Conservation (phyloP, 2,888 invertebrate genomes). For the Syrista parreyssii region DNA sequence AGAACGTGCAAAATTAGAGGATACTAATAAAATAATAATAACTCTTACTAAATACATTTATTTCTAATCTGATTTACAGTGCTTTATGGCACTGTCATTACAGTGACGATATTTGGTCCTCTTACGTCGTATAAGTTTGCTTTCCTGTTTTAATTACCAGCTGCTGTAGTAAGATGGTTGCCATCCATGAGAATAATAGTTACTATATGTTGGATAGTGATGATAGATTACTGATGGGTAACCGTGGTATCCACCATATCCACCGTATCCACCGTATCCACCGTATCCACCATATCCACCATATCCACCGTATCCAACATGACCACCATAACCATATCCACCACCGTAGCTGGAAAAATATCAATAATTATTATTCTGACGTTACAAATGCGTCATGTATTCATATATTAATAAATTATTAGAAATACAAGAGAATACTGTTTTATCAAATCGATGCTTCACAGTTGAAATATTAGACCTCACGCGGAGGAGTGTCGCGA, state of each 20-base stretch:
- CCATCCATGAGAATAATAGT: constrained; percentile 17
- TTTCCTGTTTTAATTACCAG: not conserved
- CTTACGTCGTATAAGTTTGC: not conserved
- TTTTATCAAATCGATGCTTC: not conserved
- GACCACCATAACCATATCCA: constrained; percentile 63
- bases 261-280: constrained; percentile 19
- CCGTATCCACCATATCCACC: constrained; percentile 40
- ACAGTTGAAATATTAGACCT: not conserved
- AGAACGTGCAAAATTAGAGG: not conserved
- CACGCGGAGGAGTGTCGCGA: not conserved
- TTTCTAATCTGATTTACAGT: not conserved
- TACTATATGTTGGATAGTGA: constrained; percentile 5
- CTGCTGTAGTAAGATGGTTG: constrained; percentile 14
- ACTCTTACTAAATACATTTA: not conserved
- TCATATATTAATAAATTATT: not conserved
- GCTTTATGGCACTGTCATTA: not conserved
- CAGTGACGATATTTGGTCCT: not conserved
- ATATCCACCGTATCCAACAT: constrained; percentile 53
- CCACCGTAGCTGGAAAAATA: constrained; percentile 31
- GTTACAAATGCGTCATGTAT: not conserved
- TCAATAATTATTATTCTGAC: not conserved
- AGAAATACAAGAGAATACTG: not conserved
- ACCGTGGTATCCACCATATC: constrained; percentile 24
- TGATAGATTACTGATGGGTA: not conserved
- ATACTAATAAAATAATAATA: not conserved